Base-by-base conservation (phyloP, 2,888 invertebrate genomes). In the Leucophenga maculata region DNA sequence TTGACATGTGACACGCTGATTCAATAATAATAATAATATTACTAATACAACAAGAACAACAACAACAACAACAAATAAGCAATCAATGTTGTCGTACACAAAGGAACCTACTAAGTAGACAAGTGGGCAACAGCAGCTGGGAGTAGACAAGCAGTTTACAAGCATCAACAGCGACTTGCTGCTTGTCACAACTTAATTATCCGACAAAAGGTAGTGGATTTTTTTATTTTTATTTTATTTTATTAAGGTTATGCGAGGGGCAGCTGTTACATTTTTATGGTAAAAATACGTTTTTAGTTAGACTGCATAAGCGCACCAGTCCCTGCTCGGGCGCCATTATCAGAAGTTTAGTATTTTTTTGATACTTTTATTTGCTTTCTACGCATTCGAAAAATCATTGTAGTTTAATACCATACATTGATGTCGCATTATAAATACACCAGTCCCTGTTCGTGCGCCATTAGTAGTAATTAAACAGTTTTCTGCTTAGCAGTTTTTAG, bases 1-100 rank as follows among this genome's bases (percentile, higher is more conserved):
- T 59, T 68, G 67, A 50, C 60, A 60, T 59, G 59, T 68, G 67
- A 68, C 52, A 60, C 67, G 67, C 48, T 68, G 67, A 68, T 68
- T 68, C 46, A 67, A 67, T 67, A 59, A 46, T 46, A 64, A 55
- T 55, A 32, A 60, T n/a, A 44, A 16, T n/a, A 39, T 39, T 39
- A 20, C n/a, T 22, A 60, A 39, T 39, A 39, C 39, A 11, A 39
- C 39, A 6, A 39, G 39, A 4, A 60, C 20, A 60, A 60, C 50
- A n/a, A n/a, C n/a, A n/a, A n/a, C n/a, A n/a, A n/a, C n/a, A n/a
- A 50, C 39, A 68, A 68, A 68, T 52, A 68, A 50, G 60, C 67
- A 68, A 68, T 68, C 67, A 60, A 50, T 46, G 8, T 18, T 46
- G 8, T 18, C 6, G 16, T 50, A 18, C 16, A 50, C 50, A 16